phyloP scores from a whole-genome alignment of 2,113 vertebrate species.

The Dipodomys stephensi region DNA sequence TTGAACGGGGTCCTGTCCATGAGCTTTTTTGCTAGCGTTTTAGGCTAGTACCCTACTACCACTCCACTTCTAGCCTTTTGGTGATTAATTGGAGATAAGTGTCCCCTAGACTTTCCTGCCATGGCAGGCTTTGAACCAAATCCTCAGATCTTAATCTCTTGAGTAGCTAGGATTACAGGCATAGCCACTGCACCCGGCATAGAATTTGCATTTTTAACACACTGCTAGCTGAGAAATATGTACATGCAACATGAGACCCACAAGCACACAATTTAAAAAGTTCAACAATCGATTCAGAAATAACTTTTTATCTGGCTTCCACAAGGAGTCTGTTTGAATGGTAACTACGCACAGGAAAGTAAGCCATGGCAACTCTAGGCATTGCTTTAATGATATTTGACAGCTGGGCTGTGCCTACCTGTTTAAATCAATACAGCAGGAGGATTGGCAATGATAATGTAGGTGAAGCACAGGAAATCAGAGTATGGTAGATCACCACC shows the following conservation, averaged over 20 bases:
- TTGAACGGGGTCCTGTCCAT: no score
- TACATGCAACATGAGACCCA: not conserved
- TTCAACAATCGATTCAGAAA: not conserved
- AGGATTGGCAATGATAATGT: not conserved
- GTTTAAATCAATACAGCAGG: not conserved
- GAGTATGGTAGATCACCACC: not conserved
- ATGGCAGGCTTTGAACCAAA: no score
- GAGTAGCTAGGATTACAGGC: no score
- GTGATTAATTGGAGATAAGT: no score
- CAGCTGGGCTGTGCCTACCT: not conserved
- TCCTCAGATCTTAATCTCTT: no score
- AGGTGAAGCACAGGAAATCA: not conserved
- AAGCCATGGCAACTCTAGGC: conserved; percentile 46
- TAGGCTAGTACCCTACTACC: no score
- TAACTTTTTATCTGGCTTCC: not conserved
- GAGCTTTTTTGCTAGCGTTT: no score
- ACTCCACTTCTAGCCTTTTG: no score
- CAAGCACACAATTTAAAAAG: not conserved
- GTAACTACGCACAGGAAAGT: conserved; percentile 8
- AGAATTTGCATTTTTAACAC: not conserved
- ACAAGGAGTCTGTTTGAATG: conserved; percentile 26
- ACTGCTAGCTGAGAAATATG: not conserved
- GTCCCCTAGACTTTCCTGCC: no score
- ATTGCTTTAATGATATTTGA: conserved; percentile 38
- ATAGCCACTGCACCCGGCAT: no score